Conservation (phyloP, 2,113 vertebrate genomes). For the Porphyrio hochstetteri region DNA sequence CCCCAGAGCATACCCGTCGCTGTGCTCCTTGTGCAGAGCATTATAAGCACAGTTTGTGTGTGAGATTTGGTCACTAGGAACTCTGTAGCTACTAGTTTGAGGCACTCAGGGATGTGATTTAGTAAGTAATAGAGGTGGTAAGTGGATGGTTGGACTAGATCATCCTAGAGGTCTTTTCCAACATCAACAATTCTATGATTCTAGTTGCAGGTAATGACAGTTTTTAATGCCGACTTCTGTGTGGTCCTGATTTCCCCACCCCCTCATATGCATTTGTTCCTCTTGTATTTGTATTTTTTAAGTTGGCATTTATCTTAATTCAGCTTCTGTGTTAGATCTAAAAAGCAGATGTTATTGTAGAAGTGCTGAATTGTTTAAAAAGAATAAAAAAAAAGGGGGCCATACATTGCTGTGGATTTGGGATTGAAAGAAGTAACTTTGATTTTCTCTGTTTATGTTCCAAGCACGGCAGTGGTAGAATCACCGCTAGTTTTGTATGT, state of each 20-base stretch:
- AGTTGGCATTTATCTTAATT: background rate
- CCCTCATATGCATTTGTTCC: accelerated
- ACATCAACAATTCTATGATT: background rate
- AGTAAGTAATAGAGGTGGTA: too few relatives aligned
- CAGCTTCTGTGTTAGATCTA: background rate
- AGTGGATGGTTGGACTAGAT: too few relatives aligned
- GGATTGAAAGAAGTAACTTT: constrained; percentile 32
- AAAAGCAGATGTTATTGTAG: constrained; percentile 23
- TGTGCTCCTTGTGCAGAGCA: background rate
- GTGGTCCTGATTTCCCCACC: background rate
- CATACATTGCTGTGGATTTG: background rate
- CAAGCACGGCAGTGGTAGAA: background rate
- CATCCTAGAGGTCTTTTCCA: too few relatives aligned
- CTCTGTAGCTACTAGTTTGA: background rate
- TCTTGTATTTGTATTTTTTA: background rate
- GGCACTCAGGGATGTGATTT: too few relatives aligned
- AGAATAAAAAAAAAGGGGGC: background rate
- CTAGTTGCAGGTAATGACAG: background rate
- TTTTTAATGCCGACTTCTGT: background rate
- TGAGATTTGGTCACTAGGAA: background rate
- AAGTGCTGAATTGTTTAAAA: background rate
- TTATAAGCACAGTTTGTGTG: background rate
- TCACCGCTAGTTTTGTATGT: background rate
- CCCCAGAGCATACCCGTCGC: accelerated
- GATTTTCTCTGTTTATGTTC: constrained; percentile 18